A percentile compares a stretch with the other conserved stretches of the same genome.
Evolutionary conservation across 2,797 vertebrate species (phyloP).

Genomic region (Acipenser ruthenus): DNA sequence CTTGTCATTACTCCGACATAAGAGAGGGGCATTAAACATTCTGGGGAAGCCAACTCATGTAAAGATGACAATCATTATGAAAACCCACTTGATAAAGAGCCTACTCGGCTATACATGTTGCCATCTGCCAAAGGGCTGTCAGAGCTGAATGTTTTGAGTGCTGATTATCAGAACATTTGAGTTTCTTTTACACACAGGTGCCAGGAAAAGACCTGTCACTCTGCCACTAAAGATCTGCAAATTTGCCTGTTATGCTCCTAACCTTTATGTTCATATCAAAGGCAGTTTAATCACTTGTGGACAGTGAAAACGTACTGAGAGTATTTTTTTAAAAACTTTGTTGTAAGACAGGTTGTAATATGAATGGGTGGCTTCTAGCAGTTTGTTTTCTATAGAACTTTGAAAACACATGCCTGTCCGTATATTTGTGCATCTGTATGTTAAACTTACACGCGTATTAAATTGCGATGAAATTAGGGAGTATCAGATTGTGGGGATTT

Average conservation of each 20-base stretch:
- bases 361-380: too few relatives aligned
- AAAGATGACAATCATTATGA: slow-evolving; percentile 23
- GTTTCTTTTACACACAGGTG: slow-evolving; percentile 20
- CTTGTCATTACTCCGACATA: slow-evolving; percentile 15
- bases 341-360: too few relatives aligned
- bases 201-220: slow-evolving; percentile 17
- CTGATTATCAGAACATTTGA: slow-evolving; percentile 17
- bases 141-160: slow-evolving; percentile 18
- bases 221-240: neutral
- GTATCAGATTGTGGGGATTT: too few relatives aligned
- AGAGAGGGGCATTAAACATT: neutral
- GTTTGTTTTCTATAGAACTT: too few relatives aligned
- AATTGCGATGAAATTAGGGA: too few relatives aligned
- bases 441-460: too few relatives aligned
- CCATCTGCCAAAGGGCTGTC: neutral
- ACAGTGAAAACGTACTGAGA: neutral
- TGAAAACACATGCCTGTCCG: too few relatives aligned
- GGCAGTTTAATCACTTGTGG: neutral
- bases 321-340: too few relatives aligned
- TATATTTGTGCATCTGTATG: too few relatives aligned
- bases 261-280: neutral
- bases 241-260: neutral
- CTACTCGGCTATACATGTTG: neutral
- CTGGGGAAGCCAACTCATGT: slow-evolving; percentile 7
- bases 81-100: slow-evolving; percentile 16